phyloP scores from a whole-genome alignment of 2,888 invertebrate species.

The Phragmatobia fuliginosa region DNA sequence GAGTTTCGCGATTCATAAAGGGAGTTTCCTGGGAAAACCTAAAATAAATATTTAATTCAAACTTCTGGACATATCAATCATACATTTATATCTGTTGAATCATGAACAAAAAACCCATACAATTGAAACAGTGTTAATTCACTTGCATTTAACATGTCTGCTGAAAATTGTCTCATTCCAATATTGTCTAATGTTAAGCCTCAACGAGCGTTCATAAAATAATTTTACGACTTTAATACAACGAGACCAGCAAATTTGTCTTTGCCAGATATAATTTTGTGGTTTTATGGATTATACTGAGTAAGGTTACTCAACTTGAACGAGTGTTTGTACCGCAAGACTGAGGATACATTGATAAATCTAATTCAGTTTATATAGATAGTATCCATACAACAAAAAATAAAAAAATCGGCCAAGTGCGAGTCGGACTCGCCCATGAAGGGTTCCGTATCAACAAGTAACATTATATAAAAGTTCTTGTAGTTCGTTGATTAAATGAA shows the following conservation, averaged over 20 bases:
- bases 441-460: no score
- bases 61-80: neutral
- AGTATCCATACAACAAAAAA: no score
- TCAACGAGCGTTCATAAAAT: neutral
- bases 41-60: no score
- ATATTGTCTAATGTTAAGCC: neutral
- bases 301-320: neutral
- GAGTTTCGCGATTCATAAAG: no score
- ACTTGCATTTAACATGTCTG: neutral
- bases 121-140: neutral
- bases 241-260: neutral
- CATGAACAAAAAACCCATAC: neutral
- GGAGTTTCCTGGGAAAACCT: no score
- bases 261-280: neutral
- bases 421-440: no score
- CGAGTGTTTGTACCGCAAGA: neutral
- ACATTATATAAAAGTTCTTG: no score
- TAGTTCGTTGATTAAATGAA: no score
- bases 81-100: neutral
- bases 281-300: neutral
- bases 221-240: constrained; percentile 2
- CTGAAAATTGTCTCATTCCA: neutral
- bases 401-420: no score
- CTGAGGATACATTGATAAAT: neutral
- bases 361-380: neutral